Percentiles rank a stretch among this genome's conserved stretches.
Evolutionary conservation across 2,797 vertebrate genomes (phyloP).

Genomic region (Falco naumanni): DNA sequence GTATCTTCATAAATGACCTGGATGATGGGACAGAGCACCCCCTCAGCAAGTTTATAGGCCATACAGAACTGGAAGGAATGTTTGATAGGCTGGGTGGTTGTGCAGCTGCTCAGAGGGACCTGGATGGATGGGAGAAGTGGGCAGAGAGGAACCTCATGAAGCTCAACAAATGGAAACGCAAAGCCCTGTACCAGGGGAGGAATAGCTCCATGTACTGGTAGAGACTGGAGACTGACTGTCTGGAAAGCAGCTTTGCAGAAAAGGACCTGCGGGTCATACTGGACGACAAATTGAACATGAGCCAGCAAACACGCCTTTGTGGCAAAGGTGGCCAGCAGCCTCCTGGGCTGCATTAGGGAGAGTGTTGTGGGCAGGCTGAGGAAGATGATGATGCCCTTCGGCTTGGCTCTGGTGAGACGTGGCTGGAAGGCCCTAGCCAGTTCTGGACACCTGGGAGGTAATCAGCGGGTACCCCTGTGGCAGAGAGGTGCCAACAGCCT

Average conservation of each 20-base stretch:
- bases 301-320: fast-evolving
- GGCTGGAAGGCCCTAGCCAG: background rate
- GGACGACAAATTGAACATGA: background rate
- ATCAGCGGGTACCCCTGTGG: background rate
- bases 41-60: background rate
- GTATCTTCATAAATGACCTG: background rate
- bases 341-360: background rate
- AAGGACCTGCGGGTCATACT: background rate
- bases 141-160: background rate
- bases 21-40: background rate
- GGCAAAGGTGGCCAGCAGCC: background rate
- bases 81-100: background rate
- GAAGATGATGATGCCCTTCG: background rate
- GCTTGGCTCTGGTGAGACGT: background rate
- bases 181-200: background rate
- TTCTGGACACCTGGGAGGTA: background rate
- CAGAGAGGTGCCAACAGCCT: background rate
- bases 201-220: background rate
- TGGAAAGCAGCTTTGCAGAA: background rate
- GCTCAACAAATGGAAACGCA: background rate
- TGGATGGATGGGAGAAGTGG: background rate
- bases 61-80: background rate
- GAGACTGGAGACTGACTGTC: background rate
- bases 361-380: background rate
- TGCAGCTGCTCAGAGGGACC: background rate